Percentiles rank a stretch among this genome's conserved stretches.
Evolutionary conservation across 2,888 invertebrate genomes (phyloP).

Genomic region (Caenorhabditis japonica): DNA sequence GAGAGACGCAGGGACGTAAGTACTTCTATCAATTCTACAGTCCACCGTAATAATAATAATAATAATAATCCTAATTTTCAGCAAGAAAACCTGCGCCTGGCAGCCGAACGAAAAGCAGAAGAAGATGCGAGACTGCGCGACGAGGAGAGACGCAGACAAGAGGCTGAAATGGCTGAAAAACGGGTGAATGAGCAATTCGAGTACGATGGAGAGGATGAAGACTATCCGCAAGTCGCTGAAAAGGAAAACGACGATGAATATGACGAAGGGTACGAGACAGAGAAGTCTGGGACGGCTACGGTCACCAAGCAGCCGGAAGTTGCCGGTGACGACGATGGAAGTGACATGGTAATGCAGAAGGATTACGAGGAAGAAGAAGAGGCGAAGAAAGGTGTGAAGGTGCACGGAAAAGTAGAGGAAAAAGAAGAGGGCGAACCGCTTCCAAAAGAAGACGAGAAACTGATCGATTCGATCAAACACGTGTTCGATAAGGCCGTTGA

Average conservation of each 20-base stretch:
- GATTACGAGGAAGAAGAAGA: slow-evolving; percentile 14
- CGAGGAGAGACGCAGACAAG: slow-evolving; percentile 43
- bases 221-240: slow-evolving; percentile 40
- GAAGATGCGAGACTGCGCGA: slow-evolving; percentile 36
- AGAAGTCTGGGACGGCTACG: slow-evolving; percentile 4
- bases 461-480: slow-evolving; percentile 38
- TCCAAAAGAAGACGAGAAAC: slow-evolving; percentile 21
- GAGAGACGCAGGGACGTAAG: slow-evolving; percentile 40
- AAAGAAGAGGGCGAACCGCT: slow-evolving; percentile 15
- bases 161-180: slow-evolving; percentile 17
- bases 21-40: not conserved
- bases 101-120: slow-evolving; percentile 19
- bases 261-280: slow-evolving; percentile 42
- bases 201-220: slow-evolving; percentile 38
- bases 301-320: not conserved
- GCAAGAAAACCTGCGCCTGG: slow-evolving; percentile 33
- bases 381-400: slow-evolving; percentile 6
- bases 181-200: slow-evolving; percentile 41
- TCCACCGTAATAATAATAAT: not conserved
- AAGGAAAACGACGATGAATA: slow-evolving; percentile 35
- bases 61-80: slow-evolving; percentile 2
- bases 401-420: too few species aligned
- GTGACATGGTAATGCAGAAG: slow-evolving; percentile 37
- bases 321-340: slow-evolving; percentile 22
- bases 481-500: slow-evolving; percentile 46